Conservation (phyloP, 2,113 vertebrate genomes). For the Tachycineta bicolor region DNA sequence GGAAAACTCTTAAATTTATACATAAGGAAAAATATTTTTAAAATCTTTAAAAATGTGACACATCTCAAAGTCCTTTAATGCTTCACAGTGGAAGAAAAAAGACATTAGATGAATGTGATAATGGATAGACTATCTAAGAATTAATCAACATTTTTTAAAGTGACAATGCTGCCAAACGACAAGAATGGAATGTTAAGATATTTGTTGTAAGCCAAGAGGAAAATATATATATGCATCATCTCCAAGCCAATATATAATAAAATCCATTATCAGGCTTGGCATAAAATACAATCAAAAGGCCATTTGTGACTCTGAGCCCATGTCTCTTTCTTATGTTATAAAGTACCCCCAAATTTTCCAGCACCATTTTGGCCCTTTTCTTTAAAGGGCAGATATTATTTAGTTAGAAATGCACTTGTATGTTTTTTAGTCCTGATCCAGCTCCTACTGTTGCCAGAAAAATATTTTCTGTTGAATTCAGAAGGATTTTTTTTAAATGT, state of each 20-base stretch:
- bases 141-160: not conserved
- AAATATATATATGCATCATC: not conserved
- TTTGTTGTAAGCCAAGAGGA: constrained; percentile 35
- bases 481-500: not conserved
- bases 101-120: not conserved
- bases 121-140: constrained; percentile 9
- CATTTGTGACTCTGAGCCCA: not conserved
- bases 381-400: not conserved
- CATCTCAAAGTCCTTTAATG: not conserved
- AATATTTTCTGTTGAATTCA: not conserved
- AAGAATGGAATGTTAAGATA: not conserved
- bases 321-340: not conserved
- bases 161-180: not conserved
- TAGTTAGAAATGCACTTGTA: constrained; percentile 14
- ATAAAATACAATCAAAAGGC: constrained; percentile 17
- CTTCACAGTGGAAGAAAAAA: not conserved
- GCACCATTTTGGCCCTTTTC: constrained; percentile 20
- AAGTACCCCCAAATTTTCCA: not conserved
- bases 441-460: constrained; percentile 33
- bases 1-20: not conserved
- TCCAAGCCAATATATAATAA: constrained; percentile 10
- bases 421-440: constrained; percentile 36
- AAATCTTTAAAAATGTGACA: constrained; percentile 12
- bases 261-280: constrained; percentile 9
- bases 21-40: not conserved